These are phyloP conservation scores for Liopterus haemorrhoidalis DNA, from an alignment of 2,888 invertebrate species.

Conservation along the genomic window DNA sequence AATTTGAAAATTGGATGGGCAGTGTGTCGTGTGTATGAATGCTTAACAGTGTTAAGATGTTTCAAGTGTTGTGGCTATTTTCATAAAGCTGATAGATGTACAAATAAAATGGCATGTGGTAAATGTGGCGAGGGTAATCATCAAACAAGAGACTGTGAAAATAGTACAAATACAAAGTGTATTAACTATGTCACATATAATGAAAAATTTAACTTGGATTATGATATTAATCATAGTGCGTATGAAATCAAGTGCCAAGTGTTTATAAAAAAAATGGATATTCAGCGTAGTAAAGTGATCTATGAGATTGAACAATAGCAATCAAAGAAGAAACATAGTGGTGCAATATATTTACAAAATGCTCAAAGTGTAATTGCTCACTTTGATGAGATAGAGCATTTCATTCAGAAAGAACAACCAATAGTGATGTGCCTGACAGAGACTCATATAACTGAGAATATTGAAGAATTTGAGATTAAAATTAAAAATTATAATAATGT, in stretches of 20 bases:
- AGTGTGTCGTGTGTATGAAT: conserved; percentile 6
- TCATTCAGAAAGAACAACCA: background rate
- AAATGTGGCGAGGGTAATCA: background rate
- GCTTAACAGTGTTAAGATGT: background rate
- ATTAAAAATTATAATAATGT: conserved; percentile 7
- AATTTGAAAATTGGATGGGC: conserved; percentile 8
- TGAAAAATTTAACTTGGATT: conserved; percentile 2
- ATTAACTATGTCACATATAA: background rate
- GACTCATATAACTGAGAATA: background rate
- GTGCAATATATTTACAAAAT: conserved; percentile 5
- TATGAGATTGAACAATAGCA: conserved; percentile 3
- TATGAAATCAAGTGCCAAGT: conserved; percentile 2
- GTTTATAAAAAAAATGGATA: conserved; percentile 1
- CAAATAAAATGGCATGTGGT: conserved; percentile 7
- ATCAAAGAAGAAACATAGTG: conserved; percentile 4
- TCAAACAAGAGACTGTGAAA: conserved; percentile 6
- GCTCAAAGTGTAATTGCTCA: conserved; percentile 5
- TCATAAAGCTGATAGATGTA: conserved; percentile 6
- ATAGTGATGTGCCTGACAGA: conserved; percentile 5
- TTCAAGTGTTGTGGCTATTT: conserved; percentile 7
- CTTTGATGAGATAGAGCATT: conserved; percentile 6
- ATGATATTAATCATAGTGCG: conserved; percentile 3
- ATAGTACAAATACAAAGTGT: background rate
- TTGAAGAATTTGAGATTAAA: conserved; percentile 4
- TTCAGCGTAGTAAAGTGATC: background rate